Percentiles rank a stretch among this genome's conserved stretches.
phyloP scores from a whole-genome alignment of 2,797 vertebrate genomes.

The Rhabdomys pumilio region DNA sequence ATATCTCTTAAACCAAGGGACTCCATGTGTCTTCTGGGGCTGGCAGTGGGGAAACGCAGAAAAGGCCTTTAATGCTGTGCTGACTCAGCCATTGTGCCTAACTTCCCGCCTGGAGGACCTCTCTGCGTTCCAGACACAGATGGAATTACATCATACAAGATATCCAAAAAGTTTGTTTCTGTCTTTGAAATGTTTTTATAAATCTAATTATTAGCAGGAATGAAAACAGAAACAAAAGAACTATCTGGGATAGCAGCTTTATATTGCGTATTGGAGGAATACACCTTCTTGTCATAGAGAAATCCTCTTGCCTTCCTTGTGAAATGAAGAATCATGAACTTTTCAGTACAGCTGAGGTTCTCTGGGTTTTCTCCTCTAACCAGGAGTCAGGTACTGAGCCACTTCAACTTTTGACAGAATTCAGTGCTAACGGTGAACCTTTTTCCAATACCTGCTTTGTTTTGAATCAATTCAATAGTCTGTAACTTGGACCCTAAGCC shows the following conservation, averaged over 20 bases:
- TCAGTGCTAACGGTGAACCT: fast-evolving
- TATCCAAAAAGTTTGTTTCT: neutral
- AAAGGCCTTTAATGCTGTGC: too few relatives aligned
- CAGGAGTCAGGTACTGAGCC: neutral
- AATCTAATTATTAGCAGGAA: neutral
- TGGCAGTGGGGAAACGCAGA: too few relatives aligned
- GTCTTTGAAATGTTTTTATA: neutral
- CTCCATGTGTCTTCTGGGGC: too few relatives aligned
- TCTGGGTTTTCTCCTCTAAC: neutral
- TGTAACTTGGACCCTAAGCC: too few relatives aligned
- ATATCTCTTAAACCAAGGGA: too few relatives aligned
- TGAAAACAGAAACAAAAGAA: neutral
- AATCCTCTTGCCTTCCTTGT: neutral
- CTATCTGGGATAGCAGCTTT: neutral
- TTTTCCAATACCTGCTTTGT: neutral
- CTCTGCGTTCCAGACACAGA: too few relatives aligned
- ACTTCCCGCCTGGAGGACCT: too few relatives aligned
- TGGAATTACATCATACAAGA: neutral
- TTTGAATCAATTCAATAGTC: too few relatives aligned
- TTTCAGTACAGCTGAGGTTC: neutral
- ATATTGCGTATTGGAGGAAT: neutral
- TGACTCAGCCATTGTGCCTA: too few relatives aligned
- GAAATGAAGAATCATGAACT: neutral
- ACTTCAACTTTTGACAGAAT: neutral
- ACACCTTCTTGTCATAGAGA: neutral